phyloP scores from a whole-genome alignment of 1,140 invertebrate genomes.

The Tetragnatha versicolor region DNA sequence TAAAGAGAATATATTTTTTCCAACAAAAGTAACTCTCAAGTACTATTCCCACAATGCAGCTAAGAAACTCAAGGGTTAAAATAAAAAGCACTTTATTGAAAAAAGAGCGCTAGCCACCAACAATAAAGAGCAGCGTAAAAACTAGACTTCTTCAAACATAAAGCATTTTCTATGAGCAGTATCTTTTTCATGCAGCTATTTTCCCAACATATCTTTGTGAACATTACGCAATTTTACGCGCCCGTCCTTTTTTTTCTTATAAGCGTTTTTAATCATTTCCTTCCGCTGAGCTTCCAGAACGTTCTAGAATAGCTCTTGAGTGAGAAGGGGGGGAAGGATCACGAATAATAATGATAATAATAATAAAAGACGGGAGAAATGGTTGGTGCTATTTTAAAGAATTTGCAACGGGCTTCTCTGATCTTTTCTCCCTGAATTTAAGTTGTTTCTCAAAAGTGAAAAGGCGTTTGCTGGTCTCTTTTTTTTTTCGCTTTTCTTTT shows the following conservation, averaged over 20 bases:
- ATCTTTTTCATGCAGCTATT: conserved; percentile 23
- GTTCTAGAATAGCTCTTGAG: too few species aligned
- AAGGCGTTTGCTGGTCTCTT: not conserved
- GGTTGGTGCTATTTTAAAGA: conserved; percentile 26
- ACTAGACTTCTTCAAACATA: conserved; percentile 16
- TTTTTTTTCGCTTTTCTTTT: not conserved
- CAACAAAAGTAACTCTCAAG: too few species aligned
- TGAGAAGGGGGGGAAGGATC: not conserved
- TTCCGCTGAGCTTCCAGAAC: not conserved
- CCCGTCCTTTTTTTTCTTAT: too few species aligned
- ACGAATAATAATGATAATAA: too few species aligned
- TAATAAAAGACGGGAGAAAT: not conserved
- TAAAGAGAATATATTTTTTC: too few species aligned
- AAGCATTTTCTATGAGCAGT: conserved; percentile 29
- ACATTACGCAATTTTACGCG: conserved; percentile 37
- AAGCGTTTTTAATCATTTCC: conserved; percentile 29
- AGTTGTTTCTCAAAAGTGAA: not conserved
- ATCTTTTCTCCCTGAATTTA: conserved; percentile 2
- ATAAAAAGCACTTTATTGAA: too few species aligned
- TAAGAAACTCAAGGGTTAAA: not conserved
- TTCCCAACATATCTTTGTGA: conserved; percentile 24
- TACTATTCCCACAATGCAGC: too few species aligned
- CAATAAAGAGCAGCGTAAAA: conserved; percentile 22
- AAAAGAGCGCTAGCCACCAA: conserved; percentile 1
- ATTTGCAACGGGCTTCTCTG: not conserved